A percentile compares a stretch with the other conserved stretches of the same genome.
Evolutionary conservation across 2,797 vertebrate genomes (phyloP).

Genomic region (Crocidura indochinensis): DNA sequence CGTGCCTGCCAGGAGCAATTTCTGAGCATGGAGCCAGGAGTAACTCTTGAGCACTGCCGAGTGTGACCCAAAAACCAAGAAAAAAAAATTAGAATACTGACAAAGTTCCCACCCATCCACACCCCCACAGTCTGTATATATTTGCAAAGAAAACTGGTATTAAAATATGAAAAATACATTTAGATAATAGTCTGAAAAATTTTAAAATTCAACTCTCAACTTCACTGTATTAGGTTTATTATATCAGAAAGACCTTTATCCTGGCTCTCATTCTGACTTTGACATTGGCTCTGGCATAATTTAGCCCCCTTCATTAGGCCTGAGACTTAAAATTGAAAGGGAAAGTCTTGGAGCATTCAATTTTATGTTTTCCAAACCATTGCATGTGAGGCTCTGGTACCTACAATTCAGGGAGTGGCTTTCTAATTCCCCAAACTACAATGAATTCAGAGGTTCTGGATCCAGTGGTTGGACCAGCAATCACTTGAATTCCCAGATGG

Average conservation of each 20-base stretch:
- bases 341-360: too few species aligned
- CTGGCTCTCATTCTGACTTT: not conserved
- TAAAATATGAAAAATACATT: not conserved
- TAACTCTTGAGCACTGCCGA: too few species aligned
- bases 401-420: not conserved
- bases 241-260: not conserved
- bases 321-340: not conserved
- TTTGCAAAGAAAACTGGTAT: conserved; percentile 16
- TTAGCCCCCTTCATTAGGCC: not conserved
- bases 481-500: not conserved
- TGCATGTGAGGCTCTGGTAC: not conserved
- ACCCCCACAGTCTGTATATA: not conserved
- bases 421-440: not conserved
- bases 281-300: not conserved
- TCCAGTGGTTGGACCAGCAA: not conserved
- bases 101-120: too few species aligned
- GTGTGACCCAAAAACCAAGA: too few species aligned
- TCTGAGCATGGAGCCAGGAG: too few species aligned
- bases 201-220: not conserved
- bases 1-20: too few species aligned
- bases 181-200: conserved; percentile 49
- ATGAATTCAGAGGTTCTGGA: not conserved
- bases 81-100: too few species aligned
- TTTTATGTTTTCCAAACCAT: not conserved
- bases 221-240: not conserved